Evolutionary conservation across 1,140 invertebrate species (phyloP).

Genomic region (Oryzaephilus surinamensis): DNA sequence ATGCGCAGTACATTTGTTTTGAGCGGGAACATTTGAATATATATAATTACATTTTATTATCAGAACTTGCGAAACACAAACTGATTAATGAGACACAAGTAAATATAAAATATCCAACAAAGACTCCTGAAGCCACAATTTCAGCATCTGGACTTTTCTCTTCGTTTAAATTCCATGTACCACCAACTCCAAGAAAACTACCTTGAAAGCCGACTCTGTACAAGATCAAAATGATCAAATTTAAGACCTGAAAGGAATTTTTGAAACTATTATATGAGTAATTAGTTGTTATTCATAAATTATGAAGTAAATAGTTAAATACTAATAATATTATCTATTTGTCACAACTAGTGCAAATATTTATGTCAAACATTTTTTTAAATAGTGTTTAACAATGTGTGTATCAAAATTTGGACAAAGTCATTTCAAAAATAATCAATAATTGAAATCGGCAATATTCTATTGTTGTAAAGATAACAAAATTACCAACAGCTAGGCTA

Average conservation of each 20-base stretch:
- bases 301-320: no score
- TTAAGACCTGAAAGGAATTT: conserved; percentile 61
- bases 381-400: no score
- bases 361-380: no score
- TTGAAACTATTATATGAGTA: no score
- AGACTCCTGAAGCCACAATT: conserved; percentile 73
- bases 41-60: conserved; percentile 55
- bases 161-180: conserved; percentile 80
- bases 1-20: not conserved
- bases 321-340: no score
- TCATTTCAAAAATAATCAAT: no score
- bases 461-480: no score
- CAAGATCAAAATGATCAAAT: conserved; percentile 66
- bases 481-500: no score
- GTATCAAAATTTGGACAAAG: no score
- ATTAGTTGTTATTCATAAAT: no score
- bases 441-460: no score
- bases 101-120: conserved; percentile 76
- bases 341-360: no score
- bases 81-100: conserved; percentile 58
- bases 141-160: conserved; percentile 75
- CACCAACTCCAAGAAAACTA: conserved; percentile 71
- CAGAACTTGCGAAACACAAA: conserved; percentile 59
- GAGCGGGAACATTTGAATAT: not conserved
- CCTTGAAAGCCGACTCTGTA: conserved; percentile 73